Conservation (phyloP, 2,888 invertebrate genomes). For the Amiota mariae region DNA sequence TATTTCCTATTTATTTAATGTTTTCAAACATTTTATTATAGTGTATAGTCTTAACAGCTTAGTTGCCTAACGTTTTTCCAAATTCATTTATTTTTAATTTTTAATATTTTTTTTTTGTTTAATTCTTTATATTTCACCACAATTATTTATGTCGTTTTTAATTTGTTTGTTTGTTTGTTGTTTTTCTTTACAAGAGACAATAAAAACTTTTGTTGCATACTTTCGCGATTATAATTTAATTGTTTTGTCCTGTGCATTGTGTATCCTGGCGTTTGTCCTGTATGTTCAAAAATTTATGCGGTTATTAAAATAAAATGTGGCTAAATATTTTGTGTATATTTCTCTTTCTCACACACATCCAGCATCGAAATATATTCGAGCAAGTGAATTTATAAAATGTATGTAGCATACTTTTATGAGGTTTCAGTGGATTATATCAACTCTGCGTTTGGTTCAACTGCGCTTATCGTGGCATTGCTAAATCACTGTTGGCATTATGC, state of each 20-base stretch:
- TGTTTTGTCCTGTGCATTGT: conserved; percentile 12
- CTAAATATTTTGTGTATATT: background rate
- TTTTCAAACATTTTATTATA: too few species aligned
- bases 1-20: too few species aligned
- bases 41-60: too few species aligned
- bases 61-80: too few species aligned
- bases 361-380: too few species aligned
- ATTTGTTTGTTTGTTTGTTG: background rate
- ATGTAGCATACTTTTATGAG: conserved; percentile 8
- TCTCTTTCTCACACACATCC: background rate
- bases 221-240: conserved; percentile 18
- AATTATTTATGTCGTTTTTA: background rate
- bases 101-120: background rate
- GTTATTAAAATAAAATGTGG: conserved; percentile 19
- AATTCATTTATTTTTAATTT: background rate
- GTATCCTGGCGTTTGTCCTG: background rate
- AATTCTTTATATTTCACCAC: background rate
- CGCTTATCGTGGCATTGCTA: conserved; percentile 12
- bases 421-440: conserved; percentile 54
- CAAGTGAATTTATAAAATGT: conserved; percentile 17
- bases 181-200: background rate
- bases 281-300: conserved; percentile 3
- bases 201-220: conserved; percentile 12
- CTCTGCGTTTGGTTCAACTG: background rate
- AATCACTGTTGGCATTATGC: conserved; percentile 27